Base-by-base conservation (phyloP, 2,797 vertebrate genomes). In the Halcyon smyrnensis region DNA sequence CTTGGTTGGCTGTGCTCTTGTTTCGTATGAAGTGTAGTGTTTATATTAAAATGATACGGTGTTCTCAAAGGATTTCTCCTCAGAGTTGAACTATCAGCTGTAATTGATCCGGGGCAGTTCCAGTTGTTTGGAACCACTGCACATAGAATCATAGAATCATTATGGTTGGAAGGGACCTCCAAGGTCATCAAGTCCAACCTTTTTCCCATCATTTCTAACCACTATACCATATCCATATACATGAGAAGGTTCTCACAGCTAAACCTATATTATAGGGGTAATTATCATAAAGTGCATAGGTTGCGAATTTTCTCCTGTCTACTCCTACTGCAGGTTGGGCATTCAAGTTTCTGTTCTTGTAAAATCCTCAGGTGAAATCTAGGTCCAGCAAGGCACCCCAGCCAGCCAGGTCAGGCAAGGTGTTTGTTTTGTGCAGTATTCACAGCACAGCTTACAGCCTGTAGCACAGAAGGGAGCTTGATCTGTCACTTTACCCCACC, bases 51-150 rank as follows among this genome's bases (percentile, higher is more conserved):
- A 81, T 77, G 34, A 56, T 71, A 69, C 30, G 43, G 84, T 90
- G 83, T 82, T 95, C 90, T 97, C 88, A 19, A 81, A 95, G 95
- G 94, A 34, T 91, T 96, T 97, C 77, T 97, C 78, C 94, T 95
- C 67, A 4, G 2, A 87, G 85, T 92, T 78, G 80, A 84, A 57
- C 83, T 62, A 1, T 30, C 39, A 69, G 70, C 83, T 84, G 54
- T 84, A 74, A 39, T 46, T 86, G 41, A 57, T 76, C 80, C 43
- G 18, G 91, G 76, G 83, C 82, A 88, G 80, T 92, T 94, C 92
- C 94, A 45, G 68, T 82, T 74, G 75, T 78, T 87, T 21, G 65
- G 89, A 83, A 91, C 86, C 78, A 23, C 81, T 79, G 76, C 88
- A 85, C 2, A 36, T 36, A 36, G 34, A 36, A 36, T 36, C 34